Evolutionary conservation across 2,888 invertebrate genomes (phyloP), one percentile per base, ranked within the genome.

Genomic region (Keiferia lycopersicella): DNA sequence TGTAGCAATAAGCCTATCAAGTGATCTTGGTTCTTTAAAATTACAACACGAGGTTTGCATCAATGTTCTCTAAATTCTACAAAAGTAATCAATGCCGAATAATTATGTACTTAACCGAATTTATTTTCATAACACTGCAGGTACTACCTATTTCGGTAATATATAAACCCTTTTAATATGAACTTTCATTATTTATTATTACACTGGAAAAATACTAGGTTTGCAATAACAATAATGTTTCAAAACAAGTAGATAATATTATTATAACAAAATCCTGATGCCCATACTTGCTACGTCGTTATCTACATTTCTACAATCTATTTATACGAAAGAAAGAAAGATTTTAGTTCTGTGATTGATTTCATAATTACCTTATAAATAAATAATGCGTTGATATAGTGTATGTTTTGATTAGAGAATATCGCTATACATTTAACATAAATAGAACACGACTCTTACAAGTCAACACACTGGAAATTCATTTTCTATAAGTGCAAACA

Each of bases 261-360:
- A 34, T 53, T 38, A 22, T 61, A 39, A 30, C 26, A 56, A 56
- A 58, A 59, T 41, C 50, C 10, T 64, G 41, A 20, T 73, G 68
- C 72, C 74, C 71, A 72, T 73, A 75, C 69, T 67, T 76, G 70
- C 85, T 88, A 87, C 77, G 75, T 83, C 81, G 80, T 84, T 87
- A 88, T 90, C 89, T 91, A 90, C 90, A 91, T 87, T 88, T 88
- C 90, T 91, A 90, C 88, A 71, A 77, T 75, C 78, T 82, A 81
- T 81, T 71, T 79, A 78, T 71, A 73, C 67, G 65, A 77, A 80
- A 75, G 64, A 74, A 81, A n/a, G n/a, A n/a, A 79, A 74, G 69
- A 65, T 71, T 74, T 72, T 73, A 69, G 67, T 74, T 66, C 71
- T 76, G 76, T 76, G 76, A 73, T 71, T 76, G 76, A 73, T 71